Evolutionary conservation across 23 tunicate species (phyloP), one percentile per base, ranked within the genome.

Genomic region (Halocynthia aurantium): DNA sequence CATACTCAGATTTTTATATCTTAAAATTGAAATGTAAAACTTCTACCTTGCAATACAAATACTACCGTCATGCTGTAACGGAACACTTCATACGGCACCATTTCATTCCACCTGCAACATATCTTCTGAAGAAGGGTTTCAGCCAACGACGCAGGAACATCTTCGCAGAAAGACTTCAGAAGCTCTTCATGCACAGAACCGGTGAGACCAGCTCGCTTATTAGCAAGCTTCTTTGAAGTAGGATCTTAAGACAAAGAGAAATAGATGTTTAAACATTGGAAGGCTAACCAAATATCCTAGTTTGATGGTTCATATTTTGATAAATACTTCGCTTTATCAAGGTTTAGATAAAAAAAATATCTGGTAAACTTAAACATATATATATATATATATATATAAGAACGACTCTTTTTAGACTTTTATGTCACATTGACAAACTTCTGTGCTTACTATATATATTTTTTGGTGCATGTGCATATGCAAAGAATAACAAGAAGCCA

Each of bases 81-180:
- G 71, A 90, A 90, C 15, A 85, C 81, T 60, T 84, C 84, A 80
- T 81, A 90, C 19, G 90, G 81, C 55, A 90, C 90, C 78, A 90
- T 82, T 81, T 90, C 90, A 81, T 72, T 85, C 49, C 69, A 60
- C 21, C 80, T 81, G 51, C 97, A 90, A 11, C 84, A 62, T 51
- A 90, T 76, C 65, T 62, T 69, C 56, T 81, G 61, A 10, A 85
- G 13, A 22, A 90, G 63, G 8, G 49, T 57, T 20, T 66, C 17
- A 18, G 15, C 50, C 7, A 72, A 60, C 0, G 77, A 68, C 18
- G 72, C 77, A 8, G 84, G 80, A 20, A 81, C 22, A 49, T 85
- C 60, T n/a, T 67, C n/a, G 11, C 73, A 53, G 49, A 90, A 75
- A 20, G 78, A 44, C 8, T 6, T 55, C 15, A 90, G 76, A 6